Evolutionary conservation across 2,797 vertebrate genomes (phyloP).

Genomic region (Acipenser transmontanus): DNA sequence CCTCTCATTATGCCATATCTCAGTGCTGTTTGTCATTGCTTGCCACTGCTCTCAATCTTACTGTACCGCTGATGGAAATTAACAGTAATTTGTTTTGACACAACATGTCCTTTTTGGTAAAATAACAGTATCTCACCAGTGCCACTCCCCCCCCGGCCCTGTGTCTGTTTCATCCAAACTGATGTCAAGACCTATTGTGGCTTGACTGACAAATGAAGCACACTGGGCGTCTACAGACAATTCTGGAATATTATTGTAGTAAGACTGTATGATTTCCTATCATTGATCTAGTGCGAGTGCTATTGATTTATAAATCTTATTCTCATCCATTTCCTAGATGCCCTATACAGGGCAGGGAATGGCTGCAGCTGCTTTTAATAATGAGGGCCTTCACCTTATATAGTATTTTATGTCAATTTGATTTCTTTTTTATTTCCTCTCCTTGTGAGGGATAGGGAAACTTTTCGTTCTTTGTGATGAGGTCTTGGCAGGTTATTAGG

Average conservation of each 20-base stretch:
- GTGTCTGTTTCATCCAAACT: slow-evolving; percentile 10
- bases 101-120: slow-evolving; percentile 57
- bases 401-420: not conserved
- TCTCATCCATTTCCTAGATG: not conserved
- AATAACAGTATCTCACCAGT: slow-evolving; percentile 49
- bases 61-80: slow-evolving; percentile 58
- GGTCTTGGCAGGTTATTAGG: no score
- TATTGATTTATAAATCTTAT: slow-evolving; percentile 10
- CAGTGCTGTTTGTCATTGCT: slow-evolving; percentile 65
- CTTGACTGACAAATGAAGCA: slow-evolving; percentile 22
- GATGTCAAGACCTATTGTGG: slow-evolving; percentile 17
- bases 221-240: not conserved
- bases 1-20: slow-evolving; percentile 74
- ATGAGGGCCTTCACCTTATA: slow-evolving; percentile 9
- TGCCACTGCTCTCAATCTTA: slow-evolving; percentile 51
- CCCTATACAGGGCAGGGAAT: not conserved
- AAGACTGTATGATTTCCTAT: not conserved
- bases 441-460: no score
- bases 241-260: not conserved
- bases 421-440: no score
- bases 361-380: slow-evolving; percentile 18
- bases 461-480: no score
- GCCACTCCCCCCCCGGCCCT: slow-evolving; percentile 16
- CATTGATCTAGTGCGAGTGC: not conserved
- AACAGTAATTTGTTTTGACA: slow-evolving; percentile 71